Evolutionary conservation across 1,140 invertebrate genomes (phyloP).

Genomic region (Camponotus vicinus): DNA sequence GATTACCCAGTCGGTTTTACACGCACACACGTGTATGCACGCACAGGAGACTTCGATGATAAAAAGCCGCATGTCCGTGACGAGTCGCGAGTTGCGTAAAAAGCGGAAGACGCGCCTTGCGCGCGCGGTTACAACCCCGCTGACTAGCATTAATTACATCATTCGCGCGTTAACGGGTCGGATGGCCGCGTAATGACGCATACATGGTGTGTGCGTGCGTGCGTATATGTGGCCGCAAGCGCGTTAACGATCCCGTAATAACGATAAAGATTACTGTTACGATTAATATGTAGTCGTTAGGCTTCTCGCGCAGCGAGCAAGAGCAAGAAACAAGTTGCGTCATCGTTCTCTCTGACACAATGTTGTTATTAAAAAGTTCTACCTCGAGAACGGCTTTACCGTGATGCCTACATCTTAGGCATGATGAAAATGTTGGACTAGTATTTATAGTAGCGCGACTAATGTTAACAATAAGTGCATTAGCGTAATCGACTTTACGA

Average conservation of each 20-base stretch:
- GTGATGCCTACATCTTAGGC: slow-evolving; percentile 17
- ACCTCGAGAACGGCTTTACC: not conserved
- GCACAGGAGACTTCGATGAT: not conserved
- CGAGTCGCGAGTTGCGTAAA: slow-evolving; percentile 43
- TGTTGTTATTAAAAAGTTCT: slow-evolving; percentile 7
- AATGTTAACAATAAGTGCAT: not conserved
- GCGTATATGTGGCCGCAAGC: not conserved
- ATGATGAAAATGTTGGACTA: not conserved
- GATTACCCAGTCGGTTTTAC: not conserved
- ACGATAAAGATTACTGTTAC: slow-evolving; percentile 61
- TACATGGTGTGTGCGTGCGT: slow-evolving; percentile 7
- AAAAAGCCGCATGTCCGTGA: slow-evolving; percentile 39
- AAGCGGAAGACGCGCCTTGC: slow-evolving; percentile 36
- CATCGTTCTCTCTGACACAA: not conserved
- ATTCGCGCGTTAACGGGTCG: slow-evolving; percentile 60
- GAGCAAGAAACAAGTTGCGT: slow-evolving; percentile 25
- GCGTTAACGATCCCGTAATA: slow-evolving; percentile 62
- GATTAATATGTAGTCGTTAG: slow-evolving; percentile 33
- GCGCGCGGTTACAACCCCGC: slow-evolving; percentile 21
- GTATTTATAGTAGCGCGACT: not conserved
- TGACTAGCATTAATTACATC: slow-evolving; percentile 66
- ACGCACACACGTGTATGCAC: not conserved
- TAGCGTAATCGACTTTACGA: slow-evolving; percentile 41
- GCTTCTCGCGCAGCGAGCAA: not conserved
- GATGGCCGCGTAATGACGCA: slow-evolving; percentile 53